Conservation (phyloP, 2,888 invertebrate genomes). For the Tortricodes alternella region DNA sequence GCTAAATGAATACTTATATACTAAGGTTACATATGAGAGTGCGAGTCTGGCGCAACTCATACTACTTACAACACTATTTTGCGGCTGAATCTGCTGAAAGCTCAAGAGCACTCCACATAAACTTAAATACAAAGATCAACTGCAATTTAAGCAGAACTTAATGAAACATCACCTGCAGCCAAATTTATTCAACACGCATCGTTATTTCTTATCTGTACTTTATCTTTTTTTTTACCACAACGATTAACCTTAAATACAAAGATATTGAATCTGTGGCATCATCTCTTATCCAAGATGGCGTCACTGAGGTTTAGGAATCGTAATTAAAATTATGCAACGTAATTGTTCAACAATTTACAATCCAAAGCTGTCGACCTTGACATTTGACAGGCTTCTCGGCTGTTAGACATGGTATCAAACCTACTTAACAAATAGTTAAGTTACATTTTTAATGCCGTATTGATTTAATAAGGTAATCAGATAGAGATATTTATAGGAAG, state of each 20-base stretch:
- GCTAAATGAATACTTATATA: too few relatives aligned
- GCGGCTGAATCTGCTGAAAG: too few relatives aligned
- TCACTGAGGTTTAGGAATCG: constrained; percentile 1
- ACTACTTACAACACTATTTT: too few relatives aligned
- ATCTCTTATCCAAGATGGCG: constrained; percentile 19
- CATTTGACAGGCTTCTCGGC: constrained; percentile 22
- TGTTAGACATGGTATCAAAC: constrained; percentile 17
- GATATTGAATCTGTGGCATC: constrained; percentile 15
- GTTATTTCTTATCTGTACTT: neutral
- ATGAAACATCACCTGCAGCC: neutral
- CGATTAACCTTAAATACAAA: neutral
- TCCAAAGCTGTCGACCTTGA: constrained; percentile 18
- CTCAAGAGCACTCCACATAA: too few relatives aligned
- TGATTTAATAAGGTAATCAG: too few relatives aligned
- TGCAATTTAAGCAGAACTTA: neutral
- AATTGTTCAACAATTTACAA: constrained; percentile 28
- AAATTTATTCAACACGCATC: neutral
- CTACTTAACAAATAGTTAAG: constrained; percentile 8
- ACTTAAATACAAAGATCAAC: too few relatives aligned
- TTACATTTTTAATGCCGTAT: neutral
- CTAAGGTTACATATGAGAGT: too few relatives aligned
- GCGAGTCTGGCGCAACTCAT: too few relatives aligned
- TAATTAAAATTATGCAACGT: constrained; percentile 28
- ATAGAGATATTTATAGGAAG: too few relatives aligned
- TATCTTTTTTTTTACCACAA: neutral